Base-by-base conservation (phyloP, 2,888 invertebrate genomes). In the Girardia tigrina region DNA sequence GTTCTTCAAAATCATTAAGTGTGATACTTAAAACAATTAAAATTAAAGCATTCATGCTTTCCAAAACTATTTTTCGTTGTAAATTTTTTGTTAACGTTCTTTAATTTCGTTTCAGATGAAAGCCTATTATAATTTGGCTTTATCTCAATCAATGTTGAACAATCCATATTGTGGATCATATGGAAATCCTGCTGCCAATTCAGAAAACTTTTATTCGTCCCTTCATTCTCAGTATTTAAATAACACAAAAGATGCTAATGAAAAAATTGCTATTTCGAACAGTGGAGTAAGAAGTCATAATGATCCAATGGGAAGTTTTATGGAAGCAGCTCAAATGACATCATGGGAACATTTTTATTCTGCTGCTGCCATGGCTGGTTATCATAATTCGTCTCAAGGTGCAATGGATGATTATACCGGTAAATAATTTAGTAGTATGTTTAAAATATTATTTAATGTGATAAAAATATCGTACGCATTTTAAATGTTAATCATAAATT, bases 341-440 rank as follows among this genome's bases (percentile, higher is more conserved):
- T 56, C 56, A 4, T 56, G 56, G 56, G 56, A 56, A 56, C 56
- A 56, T 56, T 56, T 56, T 56, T 56, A 56, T 56, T 56, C 56
- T 12, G 56, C 56, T 56, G 56, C 56, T 20, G 56, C 56, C 4
- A 56, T 56, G 56, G 56, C 56, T 16, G 56, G 56, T 23, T 56
- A 56, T 56, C 56, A 56, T 56, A 56, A 56, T 56, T 56, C 56
- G 23, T 56, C 56, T 20, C 56, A 56, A 16, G 56, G 56, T n/a
- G 4, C 56, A n/a, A 56, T 56, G 56, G 56, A 56, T 56, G 56
- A 56, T 20, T 56, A 56, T 56, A 23, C 56, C 23, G 56, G 56
- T 56, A 56, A 56, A 56, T 56, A 56, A 56, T 56, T 56, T 56
- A 56, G 56, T 56, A 56, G 56, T 56, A 56, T 56, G 56, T 56